Percentiles rank a stretch among this genome's conserved stretches.
phyloP scores from a whole-genome alignment of 2,797 vertebrate species.

The Morus bassanus region DNA sequence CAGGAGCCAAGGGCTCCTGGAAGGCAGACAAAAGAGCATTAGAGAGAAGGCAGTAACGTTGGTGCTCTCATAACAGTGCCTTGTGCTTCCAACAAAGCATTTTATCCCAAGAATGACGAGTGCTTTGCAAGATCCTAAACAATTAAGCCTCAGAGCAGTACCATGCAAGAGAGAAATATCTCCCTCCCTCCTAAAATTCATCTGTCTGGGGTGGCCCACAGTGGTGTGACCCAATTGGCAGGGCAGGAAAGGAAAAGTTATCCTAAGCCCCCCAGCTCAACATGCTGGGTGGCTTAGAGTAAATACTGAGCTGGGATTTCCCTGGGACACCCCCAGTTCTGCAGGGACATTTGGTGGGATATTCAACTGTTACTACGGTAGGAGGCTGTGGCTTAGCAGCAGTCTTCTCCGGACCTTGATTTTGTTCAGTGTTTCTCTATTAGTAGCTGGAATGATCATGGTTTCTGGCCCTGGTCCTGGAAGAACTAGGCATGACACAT shows the following conservation, averaged over 20 bases:
- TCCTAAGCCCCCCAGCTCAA: not conserved
- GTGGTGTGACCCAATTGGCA: not conserved
- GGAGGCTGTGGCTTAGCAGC: not conserved
- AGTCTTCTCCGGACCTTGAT: not conserved
- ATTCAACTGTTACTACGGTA: not conserved
- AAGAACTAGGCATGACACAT: not conserved
- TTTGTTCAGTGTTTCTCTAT: not conserved
- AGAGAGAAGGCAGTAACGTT: not conserved
- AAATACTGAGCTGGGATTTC: not conserved
- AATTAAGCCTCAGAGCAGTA: not conserved
- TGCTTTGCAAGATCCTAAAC: not conserved
- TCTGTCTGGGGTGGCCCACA: not conserved
- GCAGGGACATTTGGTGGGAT: not conserved
- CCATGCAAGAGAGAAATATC: not conserved
- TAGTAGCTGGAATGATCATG: not conserved
- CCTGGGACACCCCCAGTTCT: not conserved
- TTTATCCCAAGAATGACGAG: not conserved
- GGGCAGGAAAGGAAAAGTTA: not conserved
- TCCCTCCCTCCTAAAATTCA: not conserved
- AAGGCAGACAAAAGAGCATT: not conserved
- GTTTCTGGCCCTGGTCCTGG: not conserved
- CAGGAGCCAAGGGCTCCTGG: not conserved
- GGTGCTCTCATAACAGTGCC: not conserved
- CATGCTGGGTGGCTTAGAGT: not conserved
- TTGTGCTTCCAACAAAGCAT: not conserved